Percentiles rank a stretch among this genome's conserved stretches.
phyloP scores from a whole-genome alignment of 2,797 vertebrate genomes.

The Premnoplex brunnescens region DNA sequence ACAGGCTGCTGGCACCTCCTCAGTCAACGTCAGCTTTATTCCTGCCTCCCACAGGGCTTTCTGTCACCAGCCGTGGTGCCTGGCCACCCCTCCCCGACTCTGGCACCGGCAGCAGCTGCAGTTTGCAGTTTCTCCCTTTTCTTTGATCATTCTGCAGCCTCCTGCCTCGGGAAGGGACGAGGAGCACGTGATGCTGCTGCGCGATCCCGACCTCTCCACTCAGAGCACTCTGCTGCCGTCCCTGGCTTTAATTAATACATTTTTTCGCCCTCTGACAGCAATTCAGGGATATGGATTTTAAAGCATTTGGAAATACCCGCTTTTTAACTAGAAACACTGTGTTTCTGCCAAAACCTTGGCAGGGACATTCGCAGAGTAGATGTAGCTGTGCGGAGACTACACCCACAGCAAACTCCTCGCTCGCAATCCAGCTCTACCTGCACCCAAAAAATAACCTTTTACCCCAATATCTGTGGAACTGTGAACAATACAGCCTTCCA shows the following conservation, averaged over 20 bases:
- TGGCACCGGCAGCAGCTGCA: not conserved
- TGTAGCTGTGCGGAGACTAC: not conserved
- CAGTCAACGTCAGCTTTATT: not conserved
- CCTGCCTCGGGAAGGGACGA: not conserved
- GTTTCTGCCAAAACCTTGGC: not conserved
- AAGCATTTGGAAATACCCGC: not conserved
- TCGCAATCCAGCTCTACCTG: not conserved
- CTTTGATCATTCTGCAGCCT: not conserved
- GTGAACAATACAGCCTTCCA: not conserved
- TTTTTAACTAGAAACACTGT: not conserved
- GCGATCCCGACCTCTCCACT: not conserved
- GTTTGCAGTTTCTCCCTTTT: not conserved
- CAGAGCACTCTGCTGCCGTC: rapidly evolving
- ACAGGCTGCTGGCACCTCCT: conserved; percentile 21
- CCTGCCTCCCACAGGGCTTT: not conserved
- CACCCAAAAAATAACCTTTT: not conserved
- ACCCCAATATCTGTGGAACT: not conserved
- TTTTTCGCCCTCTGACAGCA: rapidly evolving
- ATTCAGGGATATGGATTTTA: not conserved
- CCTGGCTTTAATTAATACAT: not conserved
- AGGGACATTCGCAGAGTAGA: not conserved
- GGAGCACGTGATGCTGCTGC: not conserved
- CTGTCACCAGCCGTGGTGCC: not conserved
- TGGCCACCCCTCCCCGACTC: not conserved
- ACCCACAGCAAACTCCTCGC: not conserved